Conservation (phyloP, 1,140 invertebrate genomes). For the Trichomalopsis sarcophagae region DNA sequence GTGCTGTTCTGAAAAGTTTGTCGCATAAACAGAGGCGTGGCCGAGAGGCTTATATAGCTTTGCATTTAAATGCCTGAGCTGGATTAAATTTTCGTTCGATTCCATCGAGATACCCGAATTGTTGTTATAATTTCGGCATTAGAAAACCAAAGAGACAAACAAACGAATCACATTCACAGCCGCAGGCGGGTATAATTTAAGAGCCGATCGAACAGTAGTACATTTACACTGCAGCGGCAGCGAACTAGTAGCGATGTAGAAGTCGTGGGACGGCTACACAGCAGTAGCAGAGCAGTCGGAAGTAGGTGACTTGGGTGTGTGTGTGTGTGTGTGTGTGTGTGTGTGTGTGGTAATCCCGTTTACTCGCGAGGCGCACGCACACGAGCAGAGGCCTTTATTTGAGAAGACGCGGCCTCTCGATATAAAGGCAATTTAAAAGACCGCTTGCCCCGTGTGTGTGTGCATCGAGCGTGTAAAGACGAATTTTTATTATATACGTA, state of each 20-base stretch:
- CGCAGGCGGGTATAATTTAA: not conserved
- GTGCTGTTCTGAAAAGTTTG: not conserved
- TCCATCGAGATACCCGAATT: no score
- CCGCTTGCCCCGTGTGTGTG: not conserved
- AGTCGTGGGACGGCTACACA: not conserved
- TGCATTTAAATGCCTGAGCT: no score
- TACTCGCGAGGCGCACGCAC: constrained; percentile 4
- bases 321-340: no score
- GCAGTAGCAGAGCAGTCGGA: constrained; percentile 12
- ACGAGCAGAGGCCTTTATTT: constrained; percentile 26
- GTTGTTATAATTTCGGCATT: no score
- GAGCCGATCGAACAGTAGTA: not conserved
- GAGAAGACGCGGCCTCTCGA: not conserved
- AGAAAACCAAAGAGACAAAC: no score
- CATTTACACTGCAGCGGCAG: not conserved
- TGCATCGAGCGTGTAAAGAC: not conserved
- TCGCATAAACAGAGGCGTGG: not conserved
- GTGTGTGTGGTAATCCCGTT: constrained; percentile 25
- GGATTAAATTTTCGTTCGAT: no score
- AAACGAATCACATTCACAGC: no score
- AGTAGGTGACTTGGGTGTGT: constrained; percentile 23
- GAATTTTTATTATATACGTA: not conserved
- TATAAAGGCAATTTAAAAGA: constrained; percentile 28
- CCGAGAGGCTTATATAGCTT: no score
- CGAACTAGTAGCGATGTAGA: not conserved